phyloP scores from a whole-genome alignment of 2,888 invertebrate genomes.

The Macrosoma leucophasiata region DNA sequence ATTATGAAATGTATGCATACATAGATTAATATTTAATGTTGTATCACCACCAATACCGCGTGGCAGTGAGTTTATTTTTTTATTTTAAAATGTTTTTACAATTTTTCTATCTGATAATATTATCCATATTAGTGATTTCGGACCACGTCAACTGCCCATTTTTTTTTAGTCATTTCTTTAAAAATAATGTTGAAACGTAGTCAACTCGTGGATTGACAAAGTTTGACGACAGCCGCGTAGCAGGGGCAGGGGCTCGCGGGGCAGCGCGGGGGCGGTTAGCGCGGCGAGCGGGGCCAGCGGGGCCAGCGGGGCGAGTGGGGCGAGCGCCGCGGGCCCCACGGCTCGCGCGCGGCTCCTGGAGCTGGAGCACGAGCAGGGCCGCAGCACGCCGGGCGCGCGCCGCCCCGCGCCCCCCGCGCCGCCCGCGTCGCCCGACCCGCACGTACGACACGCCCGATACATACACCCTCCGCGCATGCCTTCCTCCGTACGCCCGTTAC shows the following conservation, averaged over 20 bases:
- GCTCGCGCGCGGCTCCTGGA: conserved; percentile 67
- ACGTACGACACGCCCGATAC: conserved; percentile 15
- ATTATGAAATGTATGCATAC: too few relatives aligned
- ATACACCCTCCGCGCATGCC: conserved; percentile 1
- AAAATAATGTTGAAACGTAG: too few relatives aligned
- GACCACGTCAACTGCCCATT: too few relatives aligned
- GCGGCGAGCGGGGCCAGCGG: conserved; percentile 25
- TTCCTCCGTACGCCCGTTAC: conserved; percentile 1
- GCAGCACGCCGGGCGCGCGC: conserved; percentile 67
- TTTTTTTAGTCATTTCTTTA: too few relatives aligned
- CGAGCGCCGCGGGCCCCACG: conserved; percentile 33
- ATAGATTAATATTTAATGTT: too few relatives aligned
- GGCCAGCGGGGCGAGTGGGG: conserved; percentile 23
- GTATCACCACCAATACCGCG: too few relatives aligned
- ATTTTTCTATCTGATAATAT: too few relatives aligned
- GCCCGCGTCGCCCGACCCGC: conserved; percentile 36
- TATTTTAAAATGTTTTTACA: too few relatives aligned
- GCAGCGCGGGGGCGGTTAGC: conserved; percentile 27
- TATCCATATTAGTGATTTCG: too few relatives aligned
- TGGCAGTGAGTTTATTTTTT: too few relatives aligned
- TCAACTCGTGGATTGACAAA: conserved; percentile 23
- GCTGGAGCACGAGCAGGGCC: conserved; percentile 67
- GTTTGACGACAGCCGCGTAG: conserved; percentile 39
- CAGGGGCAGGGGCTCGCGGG: conserved; percentile 29
- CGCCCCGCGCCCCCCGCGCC: conserved; percentile 31